Conservation (phyloP, 2,797 vertebrate species). For the Erpetoichthys calabaricus region DNA sequence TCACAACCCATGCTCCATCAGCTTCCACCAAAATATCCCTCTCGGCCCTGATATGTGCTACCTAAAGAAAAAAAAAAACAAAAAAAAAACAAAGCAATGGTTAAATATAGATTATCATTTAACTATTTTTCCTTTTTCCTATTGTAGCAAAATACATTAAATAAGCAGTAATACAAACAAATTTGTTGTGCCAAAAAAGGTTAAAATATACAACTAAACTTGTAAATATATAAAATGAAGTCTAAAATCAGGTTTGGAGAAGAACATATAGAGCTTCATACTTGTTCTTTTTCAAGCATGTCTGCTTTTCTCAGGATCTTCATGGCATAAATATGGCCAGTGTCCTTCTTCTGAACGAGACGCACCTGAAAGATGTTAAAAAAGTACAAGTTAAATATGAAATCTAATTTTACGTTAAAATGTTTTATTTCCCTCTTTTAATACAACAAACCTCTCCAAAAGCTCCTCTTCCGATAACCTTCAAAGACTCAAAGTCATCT, state of each 20-base stretch:
- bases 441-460: constrained; percentile 76
- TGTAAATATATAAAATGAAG: too few relatives aligned
- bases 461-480: constrained; percentile 91
- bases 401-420: neutral
- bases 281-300: constrained; percentile 97
- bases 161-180: too few relatives aligned
- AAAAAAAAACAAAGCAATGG: neutral
- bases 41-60: constrained; percentile 92
- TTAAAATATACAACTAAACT: too few relatives aligned
- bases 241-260: too few relatives aligned
- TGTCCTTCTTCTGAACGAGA: constrained; percentile 95
- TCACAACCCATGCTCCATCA: constrained; percentile 94
- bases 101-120: too few relatives aligned
- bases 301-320: constrained; percentile 94
- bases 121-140: too few relatives aligned
- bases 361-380: constrained; percentile 58
- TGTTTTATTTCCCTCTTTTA: neutral
- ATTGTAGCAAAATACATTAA: too few relatives aligned
- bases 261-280: constrained; percentile 21
- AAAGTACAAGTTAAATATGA: constrained; percentile 4
- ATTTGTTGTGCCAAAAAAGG: too few relatives aligned
- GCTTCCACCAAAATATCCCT: constrained; percentile 95
- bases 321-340: constrained; percentile 97
- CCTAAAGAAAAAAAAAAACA: constrained; percentile 43
- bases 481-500: constrained; percentile 92